phyloP scores from a whole-genome alignment of 1,140 invertebrate species.

The Calosoma granatense region DNA sequence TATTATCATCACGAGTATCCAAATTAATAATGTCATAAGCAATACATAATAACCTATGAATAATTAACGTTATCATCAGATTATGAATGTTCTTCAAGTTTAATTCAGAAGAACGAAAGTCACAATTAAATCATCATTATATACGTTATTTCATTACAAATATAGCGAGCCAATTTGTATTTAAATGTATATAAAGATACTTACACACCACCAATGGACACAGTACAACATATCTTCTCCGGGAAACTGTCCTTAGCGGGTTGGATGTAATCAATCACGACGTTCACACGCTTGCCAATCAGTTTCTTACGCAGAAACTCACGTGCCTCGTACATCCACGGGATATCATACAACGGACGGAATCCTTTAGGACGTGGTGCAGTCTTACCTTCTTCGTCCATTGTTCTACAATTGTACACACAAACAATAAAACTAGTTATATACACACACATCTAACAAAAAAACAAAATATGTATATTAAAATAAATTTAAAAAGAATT shows the following conservation, averaged over 20 bases:
- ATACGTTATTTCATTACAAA: too few species aligned
- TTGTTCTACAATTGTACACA: slow-evolving; percentile 25
- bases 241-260: slow-evolving; percentile 86
- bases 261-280: slow-evolving; percentile 93
- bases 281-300: slow-evolving; percentile 90
- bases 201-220: slow-evolving; percentile 72
- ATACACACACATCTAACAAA: not conserved
- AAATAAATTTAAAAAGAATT: not conserved
- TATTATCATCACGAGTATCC: too few species aligned
- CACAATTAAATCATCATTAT: too few species aligned
- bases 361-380: slow-evolving; percentile 53
- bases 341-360: slow-evolving; percentile 91
- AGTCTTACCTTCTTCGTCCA: slow-evolving; percentile 53
- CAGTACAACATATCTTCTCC: slow-evolving; percentile 92
- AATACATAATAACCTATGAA: too few species aligned
- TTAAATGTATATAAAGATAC: too few species aligned
- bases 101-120: too few species aligned
- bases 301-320: slow-evolving; percentile 95
- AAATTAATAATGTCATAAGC: too few species aligned
- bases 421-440: slow-evolving; percentile 3
- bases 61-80: too few species aligned
- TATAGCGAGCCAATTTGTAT: too few species aligned
- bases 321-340: slow-evolving; percentile 95
- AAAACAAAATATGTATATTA: not conserved
- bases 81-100: too few species aligned